Conservation (phyloP, 2,797 vertebrate genomes). For the Hylomyscus alleni region DNA sequence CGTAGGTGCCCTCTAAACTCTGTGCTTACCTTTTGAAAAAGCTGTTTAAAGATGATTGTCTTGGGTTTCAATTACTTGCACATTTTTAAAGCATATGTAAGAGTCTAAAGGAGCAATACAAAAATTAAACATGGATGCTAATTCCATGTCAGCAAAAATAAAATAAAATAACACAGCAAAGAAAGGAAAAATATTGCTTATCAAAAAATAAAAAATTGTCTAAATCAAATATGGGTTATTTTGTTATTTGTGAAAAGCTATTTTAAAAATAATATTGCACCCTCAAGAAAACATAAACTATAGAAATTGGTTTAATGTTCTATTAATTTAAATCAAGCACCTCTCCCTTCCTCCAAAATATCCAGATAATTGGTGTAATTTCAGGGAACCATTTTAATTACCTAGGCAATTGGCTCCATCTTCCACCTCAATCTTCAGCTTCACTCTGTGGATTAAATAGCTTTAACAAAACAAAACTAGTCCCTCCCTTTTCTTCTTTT, state of each 20-base stretch:
- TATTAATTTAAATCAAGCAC: constrained; percentile 72
- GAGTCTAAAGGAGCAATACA: constrained; percentile 14
- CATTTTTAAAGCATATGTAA: constrained; percentile 38
- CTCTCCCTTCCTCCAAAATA: constrained; percentile 71
- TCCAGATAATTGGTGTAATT: constrained; percentile 74
- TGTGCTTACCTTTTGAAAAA: constrained; percentile 49
- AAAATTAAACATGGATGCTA: neutral
- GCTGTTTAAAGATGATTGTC: constrained; percentile 55
- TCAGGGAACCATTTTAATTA: constrained; percentile 76
- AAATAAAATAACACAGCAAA: constrained; percentile 23
- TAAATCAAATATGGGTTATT: neutral
- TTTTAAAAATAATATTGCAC: constrained; percentile 39
- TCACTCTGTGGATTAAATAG: constrained; percentile 69
- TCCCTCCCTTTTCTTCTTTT: constrained; percentile 56
- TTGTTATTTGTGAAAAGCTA: constrained; percentile 36
- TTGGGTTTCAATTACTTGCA: constrained; percentile 46
- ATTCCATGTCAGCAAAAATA: constrained; percentile 4
- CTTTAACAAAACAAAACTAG: constrained; percentile 31
- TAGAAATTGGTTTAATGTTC: constrained; percentile 58
- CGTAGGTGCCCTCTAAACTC: neutral
- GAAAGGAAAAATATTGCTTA: neutral
- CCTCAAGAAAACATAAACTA: constrained; percentile 31
- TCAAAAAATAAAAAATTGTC: constrained; percentile 45
- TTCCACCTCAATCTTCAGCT: constrained; percentile 58
- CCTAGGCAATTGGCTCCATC: constrained; percentile 66